Percentiles rank a stretch among this genome's conserved stretches.
Conservation (phyloP, 2,888 invertebrate species). For the Sphaerophoria rueppellii region DNA sequence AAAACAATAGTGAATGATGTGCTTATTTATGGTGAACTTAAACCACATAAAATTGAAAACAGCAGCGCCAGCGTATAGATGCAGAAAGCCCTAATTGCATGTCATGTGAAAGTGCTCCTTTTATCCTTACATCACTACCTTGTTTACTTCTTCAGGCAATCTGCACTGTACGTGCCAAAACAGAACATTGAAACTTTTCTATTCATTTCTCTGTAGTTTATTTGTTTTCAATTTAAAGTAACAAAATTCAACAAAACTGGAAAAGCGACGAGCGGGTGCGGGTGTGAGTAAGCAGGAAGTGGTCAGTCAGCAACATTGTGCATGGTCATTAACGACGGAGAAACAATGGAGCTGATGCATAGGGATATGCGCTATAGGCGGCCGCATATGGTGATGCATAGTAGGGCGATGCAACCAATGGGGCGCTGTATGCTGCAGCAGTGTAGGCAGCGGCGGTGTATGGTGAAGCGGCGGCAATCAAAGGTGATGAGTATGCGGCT, state of each 20-base stretch:
- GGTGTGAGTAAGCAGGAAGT: slow-evolving; percentile 2
- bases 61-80: no score
- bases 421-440: slow-evolving; percentile 74
- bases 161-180: background rate
- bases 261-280: background rate
- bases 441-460: slow-evolving; percentile 77
- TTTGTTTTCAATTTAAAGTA: slow-evolving; percentile 52
- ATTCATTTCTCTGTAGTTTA: background rate
- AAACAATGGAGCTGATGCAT: slow-evolving; percentile 59
- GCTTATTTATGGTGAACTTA: no score
- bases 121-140: slow-evolving; percentile 40
- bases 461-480: slow-evolving; percentile 74
- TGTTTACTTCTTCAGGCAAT: slow-evolving; percentile 32
- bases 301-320: slow-evolving; percentile 4
- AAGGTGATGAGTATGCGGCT: slow-evolving; percentile 76
- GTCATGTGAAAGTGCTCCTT: slow-evolving; percentile 4
- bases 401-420: slow-evolving; percentile 76
- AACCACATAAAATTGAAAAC: no score
- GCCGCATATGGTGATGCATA: slow-evolving; percentile 76
- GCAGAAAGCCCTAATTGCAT: no score
- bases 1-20: no score
- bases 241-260: slow-evolving; percentile 29
- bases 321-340: slow-evolving; percentile 59
- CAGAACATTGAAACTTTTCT: background rate
- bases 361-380: slow-evolving; percentile 76